Evolutionary conservation across 2,888 invertebrate species (phyloP).

Genomic region (Margaritifera margaritifera): DNA sequence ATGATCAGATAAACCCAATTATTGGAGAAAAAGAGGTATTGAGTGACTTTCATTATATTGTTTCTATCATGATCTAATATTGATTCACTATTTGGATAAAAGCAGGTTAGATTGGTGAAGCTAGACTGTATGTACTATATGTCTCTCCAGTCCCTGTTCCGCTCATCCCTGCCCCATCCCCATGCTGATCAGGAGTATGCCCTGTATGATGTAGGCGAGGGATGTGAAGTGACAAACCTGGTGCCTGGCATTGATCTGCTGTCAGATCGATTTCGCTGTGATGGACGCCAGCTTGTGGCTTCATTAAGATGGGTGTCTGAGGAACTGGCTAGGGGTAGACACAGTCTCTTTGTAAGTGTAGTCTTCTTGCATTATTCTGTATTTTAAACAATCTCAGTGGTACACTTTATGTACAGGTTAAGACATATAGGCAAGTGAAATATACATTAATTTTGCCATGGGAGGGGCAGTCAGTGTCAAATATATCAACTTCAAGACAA

Average conservation of each 20-base stretch:
- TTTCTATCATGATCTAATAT: too few species aligned
- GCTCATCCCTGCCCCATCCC: conserved; percentile 71
- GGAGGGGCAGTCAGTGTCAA: too few species aligned
- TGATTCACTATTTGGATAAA: too few species aligned
- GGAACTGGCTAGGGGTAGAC: conserved; percentile 66
- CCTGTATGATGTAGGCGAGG: conserved; percentile 69
- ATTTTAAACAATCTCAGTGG: too few species aligned
- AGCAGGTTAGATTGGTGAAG: too few species aligned
- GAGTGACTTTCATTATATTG: too few species aligned
- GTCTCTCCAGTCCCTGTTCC: conserved; percentile 65
- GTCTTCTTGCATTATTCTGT: background rate
- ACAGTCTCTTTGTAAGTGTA: conserved; percentile 69
- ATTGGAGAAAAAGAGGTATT: too few species aligned
- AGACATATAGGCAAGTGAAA: too few species aligned
- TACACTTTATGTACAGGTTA: too few species aligned
- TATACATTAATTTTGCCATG: too few species aligned
- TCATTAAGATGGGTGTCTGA: conserved; percentile 69
- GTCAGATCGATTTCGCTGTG: conserved; percentile 69
- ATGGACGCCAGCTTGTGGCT: conserved; percentile 67
- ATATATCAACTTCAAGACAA: too few species aligned
- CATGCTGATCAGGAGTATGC: conserved; percentile 71
- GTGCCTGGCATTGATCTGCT: conserved; percentile 69
- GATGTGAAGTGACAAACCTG: conserved; percentile 68
- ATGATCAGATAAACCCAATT: too few species aligned
- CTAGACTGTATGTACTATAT: background rate